Conservation (phyloP, 2,888 invertebrate species). For the Anagyrus pseudococci region DNA sequence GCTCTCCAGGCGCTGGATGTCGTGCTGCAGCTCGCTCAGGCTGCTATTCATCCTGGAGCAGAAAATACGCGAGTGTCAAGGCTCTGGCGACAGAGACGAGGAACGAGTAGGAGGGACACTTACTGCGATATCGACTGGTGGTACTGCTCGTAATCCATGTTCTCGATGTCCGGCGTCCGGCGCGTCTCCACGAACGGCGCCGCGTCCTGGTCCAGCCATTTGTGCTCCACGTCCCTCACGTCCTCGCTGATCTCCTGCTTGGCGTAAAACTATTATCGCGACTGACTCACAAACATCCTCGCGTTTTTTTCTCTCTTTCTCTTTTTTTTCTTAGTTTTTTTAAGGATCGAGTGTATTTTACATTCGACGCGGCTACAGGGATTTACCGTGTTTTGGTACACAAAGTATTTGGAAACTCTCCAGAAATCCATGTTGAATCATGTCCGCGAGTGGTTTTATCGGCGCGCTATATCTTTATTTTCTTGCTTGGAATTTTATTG, state of each 20-base stretch:
- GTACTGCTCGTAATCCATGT: conserved; percentile 82
- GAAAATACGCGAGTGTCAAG: conserved; percentile 1
- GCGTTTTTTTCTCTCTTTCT: neutral
- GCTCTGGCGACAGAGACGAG: neutral
- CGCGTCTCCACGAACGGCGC: conserved; percentile 70
- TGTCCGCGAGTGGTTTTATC: no score
- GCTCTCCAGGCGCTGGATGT: conserved; percentile 87
- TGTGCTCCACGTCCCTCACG: conserved; percentile 67
- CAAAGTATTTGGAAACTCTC: conserved; percentile 23
- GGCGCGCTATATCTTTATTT: no score
- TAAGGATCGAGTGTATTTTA: neutral
- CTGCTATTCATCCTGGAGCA: conserved; percentile 84
- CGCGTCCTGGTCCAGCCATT: conserved; percentile 71
- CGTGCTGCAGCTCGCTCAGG: conserved; percentile 92
- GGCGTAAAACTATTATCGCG: no score
- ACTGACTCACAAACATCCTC: no score
- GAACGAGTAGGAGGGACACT: conserved; percentile 55
- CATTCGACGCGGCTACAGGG: no score
- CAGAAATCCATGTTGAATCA: conserved; percentile 27
- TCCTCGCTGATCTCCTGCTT: conserved; percentile 69
- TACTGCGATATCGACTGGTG: conserved; percentile 83
- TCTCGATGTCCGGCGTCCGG: conserved; percentile 79
- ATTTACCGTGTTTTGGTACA: conserved; percentile 23
- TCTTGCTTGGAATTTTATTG: no score
- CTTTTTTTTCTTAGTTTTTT: neutral